phyloP scores from a whole-genome alignment of 2,113 vertebrate genomes.

The Epinephelus cyanopodus region DNA sequence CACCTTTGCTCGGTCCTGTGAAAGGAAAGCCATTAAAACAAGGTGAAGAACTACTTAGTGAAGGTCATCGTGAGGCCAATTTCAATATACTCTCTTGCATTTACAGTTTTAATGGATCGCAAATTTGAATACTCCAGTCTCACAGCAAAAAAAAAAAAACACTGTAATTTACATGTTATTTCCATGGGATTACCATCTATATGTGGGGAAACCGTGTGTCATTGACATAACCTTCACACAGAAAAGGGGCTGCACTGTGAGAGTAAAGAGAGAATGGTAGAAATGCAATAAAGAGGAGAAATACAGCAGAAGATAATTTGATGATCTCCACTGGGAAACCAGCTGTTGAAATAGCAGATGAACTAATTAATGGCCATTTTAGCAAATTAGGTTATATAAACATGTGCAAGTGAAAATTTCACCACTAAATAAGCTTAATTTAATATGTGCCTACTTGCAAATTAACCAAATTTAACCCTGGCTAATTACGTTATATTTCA shows the following conservation, averaged over 20 bases:
- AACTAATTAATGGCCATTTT: slow-evolving; percentile 9
- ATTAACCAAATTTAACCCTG: background rate
- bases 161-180: slow-evolving; percentile 55
- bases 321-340: background rate
- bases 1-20: slow-evolving; percentile 23
- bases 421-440: background rate
- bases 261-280: background rate
- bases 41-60: slow-evolving; percentile 26
- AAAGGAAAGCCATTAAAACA: slow-evolving; percentile 34
- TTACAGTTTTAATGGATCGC: background rate
- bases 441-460: background rate
- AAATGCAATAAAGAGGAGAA: background rate
- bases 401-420: too few relatives aligned
- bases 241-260: background rate
- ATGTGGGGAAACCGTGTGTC: background rate
- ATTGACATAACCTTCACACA: slow-evolving; percentile 44
- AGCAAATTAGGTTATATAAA: background rate
- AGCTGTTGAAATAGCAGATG: background rate
- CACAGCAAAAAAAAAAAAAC: slow-evolving; percentile 10
- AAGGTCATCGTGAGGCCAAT: slow-evolving; percentile 31
- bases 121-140: slow-evolving; percentile 22
- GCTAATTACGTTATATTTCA: background rate
- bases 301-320: background rate
- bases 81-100: slow-evolving; percentile 27
- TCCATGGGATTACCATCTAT: slow-evolving; percentile 52